A percentile compares a stretch with the other conserved stretches of the same genome.
These are phyloP conservation scores for Salvelinus namaycush DNA, from an alignment of 2,113 vertebrate genomes.

Conservation along the genomic window DNA sequence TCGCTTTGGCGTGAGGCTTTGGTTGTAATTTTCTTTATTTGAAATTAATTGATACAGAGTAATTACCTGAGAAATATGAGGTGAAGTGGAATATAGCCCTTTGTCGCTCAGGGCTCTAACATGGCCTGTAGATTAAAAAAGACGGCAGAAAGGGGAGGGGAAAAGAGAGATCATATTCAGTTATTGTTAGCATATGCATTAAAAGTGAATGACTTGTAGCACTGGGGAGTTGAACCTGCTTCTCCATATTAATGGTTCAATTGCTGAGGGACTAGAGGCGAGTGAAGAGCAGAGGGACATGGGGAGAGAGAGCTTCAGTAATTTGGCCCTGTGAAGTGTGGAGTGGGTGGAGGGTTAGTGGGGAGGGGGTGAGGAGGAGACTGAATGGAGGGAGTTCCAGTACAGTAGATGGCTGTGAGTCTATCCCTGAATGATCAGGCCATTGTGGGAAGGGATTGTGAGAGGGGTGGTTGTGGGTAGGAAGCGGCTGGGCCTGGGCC, in stretches of 20 bases:
- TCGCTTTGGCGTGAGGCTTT: constrained; percentile 37
- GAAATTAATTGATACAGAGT: constrained; percentile 67
- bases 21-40: constrained; percentile 59
- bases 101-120: constrained; percentile 64
- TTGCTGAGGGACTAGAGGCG: constrained; percentile 47
- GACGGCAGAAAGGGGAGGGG: constrained; percentile 16
- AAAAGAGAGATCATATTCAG: constrained; percentile 57
- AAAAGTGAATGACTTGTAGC: constrained; percentile 67
- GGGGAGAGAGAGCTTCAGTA: neutral
- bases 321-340: constrained; percentile 15
- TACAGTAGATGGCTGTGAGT: no score
- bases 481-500: constrained; percentile 24
- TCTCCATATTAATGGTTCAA: constrained; percentile 64
- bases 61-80: constrained; percentile 69
- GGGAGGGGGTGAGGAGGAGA: constrained; percentile 11
- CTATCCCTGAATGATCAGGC: no score
- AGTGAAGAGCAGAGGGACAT: constrained; percentile 21
- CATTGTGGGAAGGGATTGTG: no score
- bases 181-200: constrained; percentile 65
- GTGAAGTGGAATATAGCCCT: constrained; percentile 63
- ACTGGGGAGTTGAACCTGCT: constrained; percentile 63
- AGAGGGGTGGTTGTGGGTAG: constrained; percentile 12
- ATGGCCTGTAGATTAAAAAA: constrained; percentile 60
- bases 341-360: neutral
- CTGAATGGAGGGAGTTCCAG: no score